Conservation (phyloP, 2,888 invertebrate species). For the Aphidoletes aphidimyza region DNA sequence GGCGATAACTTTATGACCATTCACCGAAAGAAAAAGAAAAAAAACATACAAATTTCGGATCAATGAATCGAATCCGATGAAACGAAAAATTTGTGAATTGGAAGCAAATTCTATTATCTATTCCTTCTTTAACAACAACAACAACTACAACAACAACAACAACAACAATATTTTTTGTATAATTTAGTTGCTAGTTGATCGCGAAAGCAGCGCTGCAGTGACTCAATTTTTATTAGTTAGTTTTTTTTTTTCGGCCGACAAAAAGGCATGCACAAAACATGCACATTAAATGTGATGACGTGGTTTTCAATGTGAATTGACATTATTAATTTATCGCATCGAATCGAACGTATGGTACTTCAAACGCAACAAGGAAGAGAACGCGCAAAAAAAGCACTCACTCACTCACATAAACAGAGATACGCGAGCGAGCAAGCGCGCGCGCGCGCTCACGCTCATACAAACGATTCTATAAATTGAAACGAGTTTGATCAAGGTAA, state of each 20-base stretch:
- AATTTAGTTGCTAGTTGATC: slow-evolving; percentile 40
- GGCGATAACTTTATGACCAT: slow-evolving; percentile 11
- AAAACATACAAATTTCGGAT: too few species aligned
- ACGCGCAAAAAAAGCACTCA: slow-evolving; percentile 39
- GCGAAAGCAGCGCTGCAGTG: slow-evolving; percentile 37
- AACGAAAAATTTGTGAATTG: slow-evolving; percentile 24
- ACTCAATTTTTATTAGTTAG: slow-evolving; percentile 17
- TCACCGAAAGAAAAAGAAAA: not conserved
- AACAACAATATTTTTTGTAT: too few species aligned
- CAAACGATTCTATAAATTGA: slow-evolving; percentile 29
- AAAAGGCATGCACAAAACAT: slow-evolving; percentile 53
- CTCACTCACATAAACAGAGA: not conserved
- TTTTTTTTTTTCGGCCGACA: slow-evolving; percentile 9
- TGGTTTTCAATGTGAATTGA: slow-evolving; percentile 54
- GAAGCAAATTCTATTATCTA: slow-evolving; percentile 6
- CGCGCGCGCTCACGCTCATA: not conserved
- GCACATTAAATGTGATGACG: slow-evolving; percentile 54
- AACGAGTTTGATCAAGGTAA: slow-evolving; percentile 54
- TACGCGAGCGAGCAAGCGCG: not conserved
- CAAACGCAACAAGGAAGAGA: slow-evolving; percentile 53
- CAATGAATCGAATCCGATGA: slow-evolving; percentile 3
- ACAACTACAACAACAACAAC: too few species aligned
- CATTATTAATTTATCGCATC: slow-evolving; percentile 53
- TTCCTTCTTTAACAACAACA: not conserved
- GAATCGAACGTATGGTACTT: slow-evolving; percentile 47